Evolutionary conservation across 2,113 vertebrate species (phyloP).

Genomic region (Hydropotes inermis): DNA sequence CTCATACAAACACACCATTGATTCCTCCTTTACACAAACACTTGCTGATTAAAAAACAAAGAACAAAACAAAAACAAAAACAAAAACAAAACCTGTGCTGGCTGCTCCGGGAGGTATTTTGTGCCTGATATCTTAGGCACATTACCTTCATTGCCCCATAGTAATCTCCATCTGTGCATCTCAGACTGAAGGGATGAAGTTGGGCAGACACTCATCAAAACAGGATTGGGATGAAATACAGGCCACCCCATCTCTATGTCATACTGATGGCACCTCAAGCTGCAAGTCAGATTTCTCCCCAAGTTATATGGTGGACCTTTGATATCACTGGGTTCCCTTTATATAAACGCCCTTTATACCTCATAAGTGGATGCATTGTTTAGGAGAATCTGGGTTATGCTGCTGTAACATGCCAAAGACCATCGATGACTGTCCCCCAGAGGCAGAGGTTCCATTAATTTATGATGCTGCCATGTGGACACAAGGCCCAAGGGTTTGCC

Average conservation of each 20-base stretch:
- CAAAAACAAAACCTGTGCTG: not conserved
- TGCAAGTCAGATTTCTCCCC: not conserved
- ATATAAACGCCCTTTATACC: not conserved
- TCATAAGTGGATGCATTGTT: not conserved
- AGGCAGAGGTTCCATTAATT: not conserved
- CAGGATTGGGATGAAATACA: not conserved
- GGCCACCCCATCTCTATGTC: not conserved
- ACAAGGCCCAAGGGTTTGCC: not conserved
- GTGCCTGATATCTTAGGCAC: not conserved
- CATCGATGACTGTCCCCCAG: not conserved
- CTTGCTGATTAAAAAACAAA: not conserved
- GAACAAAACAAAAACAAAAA: not conserved
- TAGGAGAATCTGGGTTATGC: not conserved
- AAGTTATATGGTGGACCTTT: fast-evolving
- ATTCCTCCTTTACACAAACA: not conserved
- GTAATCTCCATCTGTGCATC: not conserved
- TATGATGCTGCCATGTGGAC: no score
- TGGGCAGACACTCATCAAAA: not conserved
- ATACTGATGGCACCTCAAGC: not conserved
- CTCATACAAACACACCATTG: not conserved
- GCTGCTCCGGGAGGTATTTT: not conserved
- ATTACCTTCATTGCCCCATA: not conserved
- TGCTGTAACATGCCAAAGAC: not conserved
- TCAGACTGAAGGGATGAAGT: not conserved
- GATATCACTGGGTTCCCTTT: not conserved